Conservation (phyloP, 2,113 vertebrate genomes). For the Oryctolagus cuniculus region mOryCun1.1 NC_091432.1:107998001-107998500, state of each 20-base stretch:
- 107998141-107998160: rapidly evolving
- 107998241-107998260: background rate
- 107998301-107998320: background rate
- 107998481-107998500: background rate
- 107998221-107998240: background rate
- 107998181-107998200: background rate
- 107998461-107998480: background rate
- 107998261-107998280: background rate
- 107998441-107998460: background rate
- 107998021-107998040: background rate
- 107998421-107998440: background rate
- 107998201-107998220: background rate
- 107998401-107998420: background rate
- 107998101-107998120: no score
- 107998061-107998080: background rate
- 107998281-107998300: background rate
- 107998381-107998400: background rate
- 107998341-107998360: background rate
- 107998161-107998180: background rate
- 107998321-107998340: background rate
- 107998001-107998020: background rate
- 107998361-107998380: background rate
- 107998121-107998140: background rate
- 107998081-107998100: no score
- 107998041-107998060: background rate